Evolutionary conservation across 2,797 vertebrate genomes (phyloP), one percentile per base, ranked within the genome.

Genomic region (Chaenodraco wilsoni): DNA sequence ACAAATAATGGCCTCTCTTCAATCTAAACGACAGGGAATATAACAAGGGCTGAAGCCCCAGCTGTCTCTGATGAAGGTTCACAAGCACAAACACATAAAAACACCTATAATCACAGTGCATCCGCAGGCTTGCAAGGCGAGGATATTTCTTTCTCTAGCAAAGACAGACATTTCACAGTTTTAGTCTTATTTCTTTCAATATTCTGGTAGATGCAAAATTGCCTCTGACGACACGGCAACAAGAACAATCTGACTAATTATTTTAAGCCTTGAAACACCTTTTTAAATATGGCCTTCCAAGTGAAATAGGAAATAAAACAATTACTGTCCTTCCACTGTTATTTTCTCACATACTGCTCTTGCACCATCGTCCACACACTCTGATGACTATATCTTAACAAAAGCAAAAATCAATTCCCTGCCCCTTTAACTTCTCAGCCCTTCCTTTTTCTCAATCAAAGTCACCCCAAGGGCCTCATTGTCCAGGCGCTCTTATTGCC

Each of bases 1-100:
- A 84, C 84, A 89, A 92, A 91, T 84, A 84, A 86, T 89, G 86
- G 77, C 82, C 74, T 87, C 82, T 67, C 85, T 87, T 88, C 77
- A 73, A 86, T 82, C 82, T 74, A 76, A 87, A 78, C 74, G 83
- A 90, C 78, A 69, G 79, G 81, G 76, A 82, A 81, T 86, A 82
- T 84, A 88, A 91, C 82, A 77, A 85, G 84, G 76, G 74, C 69
- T 72, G 81, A 88, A 76, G 65, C 73, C 77, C 84, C 84, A 83
- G 84, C 83, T 87, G 87, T 73, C 72, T 82, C 58, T 70, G 68
- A 73, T 79, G 60, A 51, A 69, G 71, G 69, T 69, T 40, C 72
- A 69, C 27, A 1, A 51, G 43, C 67, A n/a, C 48, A 9, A 45
- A 76, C 70, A 79, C 72, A 79, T 69, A 69, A 85, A 83, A 74